Evolutionary conservation across 2,113 vertebrate species (phyloP).

Genomic region (Emberiza fucata): DNA sequence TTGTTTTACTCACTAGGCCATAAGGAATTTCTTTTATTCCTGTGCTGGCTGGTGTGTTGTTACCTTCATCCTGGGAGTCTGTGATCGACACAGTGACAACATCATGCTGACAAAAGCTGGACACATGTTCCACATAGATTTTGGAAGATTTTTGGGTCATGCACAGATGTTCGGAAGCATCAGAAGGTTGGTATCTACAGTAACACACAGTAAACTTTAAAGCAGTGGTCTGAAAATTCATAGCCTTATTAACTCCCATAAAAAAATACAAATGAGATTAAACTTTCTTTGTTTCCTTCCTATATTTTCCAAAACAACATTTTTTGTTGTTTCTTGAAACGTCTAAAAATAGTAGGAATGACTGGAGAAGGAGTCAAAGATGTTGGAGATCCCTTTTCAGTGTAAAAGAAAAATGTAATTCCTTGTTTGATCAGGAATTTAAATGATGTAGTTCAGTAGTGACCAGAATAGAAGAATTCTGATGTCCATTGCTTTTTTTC

Average conservation of each 20-base stretch:
- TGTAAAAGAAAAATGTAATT: neutral
- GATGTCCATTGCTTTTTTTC: neutral
- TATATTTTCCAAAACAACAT: neutral
- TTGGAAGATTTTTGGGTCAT: conserved; percentile 76
- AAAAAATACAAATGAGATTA: neutral
- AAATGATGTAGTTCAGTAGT: neutral
- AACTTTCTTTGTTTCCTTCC: neutral
- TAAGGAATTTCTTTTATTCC: conserved; percentile 74
- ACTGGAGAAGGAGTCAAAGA: neutral
- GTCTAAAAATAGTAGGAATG: neutral
- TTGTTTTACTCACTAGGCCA: conserved; percentile 47
- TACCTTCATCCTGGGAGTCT: conserved; percentile 77
- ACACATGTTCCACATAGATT: conserved; percentile 79
- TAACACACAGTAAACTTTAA: neutral
- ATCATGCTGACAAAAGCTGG: conserved; percentile 74
- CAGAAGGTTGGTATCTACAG: conserved; percentile 68
- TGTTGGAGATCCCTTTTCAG: neutral
- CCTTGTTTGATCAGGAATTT: neutral
- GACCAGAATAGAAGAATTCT: neutral
- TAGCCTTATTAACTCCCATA: neutral
- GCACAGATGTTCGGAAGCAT: conserved; percentile 76
- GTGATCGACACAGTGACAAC: conserved; percentile 79
- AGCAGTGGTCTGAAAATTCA: neutral
- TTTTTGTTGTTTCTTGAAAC: neutral
- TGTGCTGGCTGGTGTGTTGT: conserved; percentile 79